Conservation (phyloP, 1,140 invertebrate species). For the Magallana angulata region DNA sequence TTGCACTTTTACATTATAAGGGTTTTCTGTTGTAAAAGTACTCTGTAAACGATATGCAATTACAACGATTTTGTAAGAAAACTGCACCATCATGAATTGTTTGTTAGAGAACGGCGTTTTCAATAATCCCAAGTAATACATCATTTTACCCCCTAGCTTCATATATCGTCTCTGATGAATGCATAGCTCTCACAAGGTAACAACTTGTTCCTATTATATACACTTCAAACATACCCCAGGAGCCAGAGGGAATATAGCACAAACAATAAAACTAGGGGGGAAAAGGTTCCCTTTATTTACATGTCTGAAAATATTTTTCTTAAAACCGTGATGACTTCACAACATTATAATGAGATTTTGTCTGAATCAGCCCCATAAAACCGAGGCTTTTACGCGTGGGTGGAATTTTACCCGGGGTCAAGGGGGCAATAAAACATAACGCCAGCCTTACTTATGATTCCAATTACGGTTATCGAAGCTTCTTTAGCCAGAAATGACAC, state of each 20-base stretch:
- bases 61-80: background rate
- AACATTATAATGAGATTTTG: slow-evolving; percentile 22
- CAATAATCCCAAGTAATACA: background rate
- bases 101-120: background rate
- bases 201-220: background rate
- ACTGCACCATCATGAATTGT: slow-evolving; percentile 9
- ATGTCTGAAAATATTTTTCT: slow-evolving; percentile 22
- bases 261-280: background rate
- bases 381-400: background rate
- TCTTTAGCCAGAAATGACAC: slow-evolving; percentile 10
- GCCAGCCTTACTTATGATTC: slow-evolving; percentile 10
- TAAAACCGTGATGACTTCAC: slow-evolving; percentile 1
- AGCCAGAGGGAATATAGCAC: background rate
- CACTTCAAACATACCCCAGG: slow-evolving; percentile 8
- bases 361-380: slow-evolving; percentile 6
- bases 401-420: background rate
- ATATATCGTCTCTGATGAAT: background rate
- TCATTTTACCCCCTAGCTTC: slow-evolving; percentile 10
- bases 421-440: background rate
- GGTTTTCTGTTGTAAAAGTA: background rate
- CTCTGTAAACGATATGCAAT: background rate
- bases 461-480: background rate
- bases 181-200: background rate
- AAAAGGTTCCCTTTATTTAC: background rate
- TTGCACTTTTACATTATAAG: too few species aligned